Conservation (phyloP, 2,113 vertebrate species). For the Solenodon paradoxus region DNA sequence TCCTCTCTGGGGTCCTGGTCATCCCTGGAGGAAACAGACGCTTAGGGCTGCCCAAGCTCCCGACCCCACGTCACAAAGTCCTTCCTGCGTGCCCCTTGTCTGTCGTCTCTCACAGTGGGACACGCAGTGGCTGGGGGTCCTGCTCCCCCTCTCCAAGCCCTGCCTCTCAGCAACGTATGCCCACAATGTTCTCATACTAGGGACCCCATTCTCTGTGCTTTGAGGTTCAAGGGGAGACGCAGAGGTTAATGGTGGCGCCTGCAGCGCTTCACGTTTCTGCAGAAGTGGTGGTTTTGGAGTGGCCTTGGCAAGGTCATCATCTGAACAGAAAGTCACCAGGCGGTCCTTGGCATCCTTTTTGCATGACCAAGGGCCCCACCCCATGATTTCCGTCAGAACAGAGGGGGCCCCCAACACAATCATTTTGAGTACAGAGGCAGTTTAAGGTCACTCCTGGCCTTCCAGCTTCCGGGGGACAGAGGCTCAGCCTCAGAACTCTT, state of each 20-base stretch:
- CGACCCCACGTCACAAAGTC: rapidly evolving
- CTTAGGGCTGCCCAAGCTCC: background rate
- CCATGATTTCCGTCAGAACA: no score
- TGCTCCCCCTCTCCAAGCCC: background rate
- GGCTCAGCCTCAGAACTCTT: background rate
- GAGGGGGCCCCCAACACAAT: background rate
- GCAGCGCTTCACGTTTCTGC: background rate
- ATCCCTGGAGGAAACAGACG: background rate
- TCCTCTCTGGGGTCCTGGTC: background rate
- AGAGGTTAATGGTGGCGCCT: no score
- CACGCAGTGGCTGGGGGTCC: no score
- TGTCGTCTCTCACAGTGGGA: no score
- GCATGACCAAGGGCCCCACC: background rate
- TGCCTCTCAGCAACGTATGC: background rate
- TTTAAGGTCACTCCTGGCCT: background rate
- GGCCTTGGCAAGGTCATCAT: background rate
- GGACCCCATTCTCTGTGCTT: background rate
- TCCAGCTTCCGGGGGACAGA: background rate
- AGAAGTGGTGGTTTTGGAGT: background rate
- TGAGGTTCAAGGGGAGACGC: no score
- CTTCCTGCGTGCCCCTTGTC: no score
- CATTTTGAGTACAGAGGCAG: background rate
- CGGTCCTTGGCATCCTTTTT: background rate
- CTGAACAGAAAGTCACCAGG: background rate
- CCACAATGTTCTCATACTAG: background rate